These are phyloP conservation scores for Dipodomys ordii DNA, from an alignment of 2,113 vertebrate genomes.

Conservation along the genomic window DNA sequence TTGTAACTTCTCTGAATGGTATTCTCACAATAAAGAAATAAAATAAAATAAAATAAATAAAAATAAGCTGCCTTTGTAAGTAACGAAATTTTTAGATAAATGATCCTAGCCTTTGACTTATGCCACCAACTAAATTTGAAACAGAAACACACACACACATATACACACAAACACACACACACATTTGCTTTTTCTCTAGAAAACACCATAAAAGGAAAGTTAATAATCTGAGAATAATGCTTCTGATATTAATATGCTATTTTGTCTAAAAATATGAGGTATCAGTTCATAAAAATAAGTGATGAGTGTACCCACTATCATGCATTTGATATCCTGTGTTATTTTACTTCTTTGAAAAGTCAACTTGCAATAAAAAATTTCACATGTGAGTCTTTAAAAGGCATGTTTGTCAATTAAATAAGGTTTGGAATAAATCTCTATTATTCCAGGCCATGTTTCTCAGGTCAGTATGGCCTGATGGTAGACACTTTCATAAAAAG, in stretches of 20 bases:
- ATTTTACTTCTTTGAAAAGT: not conserved
- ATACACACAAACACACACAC: not conserved
- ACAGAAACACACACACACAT: no score
- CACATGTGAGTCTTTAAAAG: not conserved
- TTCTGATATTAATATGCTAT: not conserved
- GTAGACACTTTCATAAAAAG: not conserved
- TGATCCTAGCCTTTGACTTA: slow-evolving; percentile 1
- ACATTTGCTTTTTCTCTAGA: not conserved
- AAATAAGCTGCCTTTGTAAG: no score
- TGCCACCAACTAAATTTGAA: slow-evolving; percentile 20
- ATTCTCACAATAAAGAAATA: no score
- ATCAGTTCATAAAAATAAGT: not conserved
- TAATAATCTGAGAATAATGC: slow-evolving; percentile 38
- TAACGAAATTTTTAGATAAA: slow-evolving; percentile 2
- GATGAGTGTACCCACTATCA: not conserved
- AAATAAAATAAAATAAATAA: no score
- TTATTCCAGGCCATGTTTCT: not conserved
- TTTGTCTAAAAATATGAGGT: not conserved
- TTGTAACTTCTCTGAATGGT: no score
- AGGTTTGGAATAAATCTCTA: not conserved
- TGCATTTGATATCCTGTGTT: not conserved
- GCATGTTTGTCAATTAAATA: not conserved
- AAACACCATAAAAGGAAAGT: slow-evolving; percentile 24
- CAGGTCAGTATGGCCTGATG: not conserved
- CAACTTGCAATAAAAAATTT: not conserved